Evolutionary conservation across 2,113 vertebrate genomes (phyloP), one percentile per base, ranked within the genome.

Genomic region (Natator depressus): DNA sequence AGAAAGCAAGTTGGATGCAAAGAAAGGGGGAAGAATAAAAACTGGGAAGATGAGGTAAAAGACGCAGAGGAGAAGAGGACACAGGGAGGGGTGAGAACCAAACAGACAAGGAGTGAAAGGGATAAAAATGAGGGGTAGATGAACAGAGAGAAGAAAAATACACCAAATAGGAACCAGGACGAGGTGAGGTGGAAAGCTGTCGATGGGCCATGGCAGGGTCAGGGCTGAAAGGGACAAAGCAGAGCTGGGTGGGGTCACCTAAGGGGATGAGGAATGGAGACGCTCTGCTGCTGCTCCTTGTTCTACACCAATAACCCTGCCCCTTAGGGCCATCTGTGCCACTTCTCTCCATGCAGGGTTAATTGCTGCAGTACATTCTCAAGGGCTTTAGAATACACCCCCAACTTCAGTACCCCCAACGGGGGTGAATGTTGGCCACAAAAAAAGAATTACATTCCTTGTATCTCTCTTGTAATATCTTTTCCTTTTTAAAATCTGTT

Each of bases 61-160:
- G 69, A 89, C 91, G 59, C 2, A 85, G 53, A n/a, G 19, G 42
- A 79, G 92, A 83, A 14, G 8, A 90, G 2, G 19, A 17, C 80
- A 50, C 92, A 94, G 57, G 87, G 87, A 65, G 27, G 89, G 27
- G 53, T 92, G 84, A 50, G 93, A 89, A 55, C 75, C 84, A 49
- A 2, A 54, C 4, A 88, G 19, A n/a, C 62, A 65, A 62, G 31
- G 49, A 72, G 53, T 72, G 87, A 65, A 10, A 89, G 55, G 89
- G 54, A 80, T 42, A 82, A 29, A 85, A 54, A 75, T 50, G 51
- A 5, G 7, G 80, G 27, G 87, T 5, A 81, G 6, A 4, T 80
- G 87, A 31, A 86, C 91, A 83, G 29, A 80, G 2, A 91, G 93
- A 93, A 57, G 24, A 25, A 25, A 57, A 62, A 62, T 27, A 27